Evolutionary conservation across 2,113 vertebrate species (phyloP).

Genomic region (Scatophagus argus): DNA sequence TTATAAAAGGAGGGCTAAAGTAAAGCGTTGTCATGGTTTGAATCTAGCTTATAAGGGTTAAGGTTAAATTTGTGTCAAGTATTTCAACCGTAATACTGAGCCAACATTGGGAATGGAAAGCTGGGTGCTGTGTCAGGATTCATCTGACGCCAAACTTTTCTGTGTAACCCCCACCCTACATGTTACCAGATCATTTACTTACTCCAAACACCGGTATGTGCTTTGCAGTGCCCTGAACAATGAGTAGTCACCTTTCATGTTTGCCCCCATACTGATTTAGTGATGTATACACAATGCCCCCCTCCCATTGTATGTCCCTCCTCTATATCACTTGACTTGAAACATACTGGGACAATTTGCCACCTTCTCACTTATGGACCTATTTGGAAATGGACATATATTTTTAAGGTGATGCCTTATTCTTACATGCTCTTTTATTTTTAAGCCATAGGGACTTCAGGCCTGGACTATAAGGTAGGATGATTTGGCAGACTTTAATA

Average conservation of each 20-base stretch:
- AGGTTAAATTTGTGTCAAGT: not conserved
- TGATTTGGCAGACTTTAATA: not conserved
- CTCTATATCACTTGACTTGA: slow-evolving; percentile 27
- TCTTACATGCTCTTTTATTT: not conserved
- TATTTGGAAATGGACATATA: not conserved
- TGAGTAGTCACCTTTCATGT: slow-evolving; percentile 8
- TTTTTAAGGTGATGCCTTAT: not conserved
- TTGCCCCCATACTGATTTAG: slow-evolving; percentile 18
- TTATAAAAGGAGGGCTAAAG: too few relatives aligned
- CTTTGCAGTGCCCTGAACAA: not conserved
- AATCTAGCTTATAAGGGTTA: not conserved
- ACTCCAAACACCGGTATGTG: slow-evolving; percentile 23
- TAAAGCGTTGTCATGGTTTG: too few relatives aligned
- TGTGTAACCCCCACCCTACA: not conserved
- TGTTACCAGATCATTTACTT: not conserved
- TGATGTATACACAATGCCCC: slow-evolving; percentile 59
- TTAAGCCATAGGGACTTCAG: not conserved
- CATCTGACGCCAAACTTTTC: not conserved
- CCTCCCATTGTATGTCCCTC: slow-evolving; percentile 22
- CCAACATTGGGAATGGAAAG: not conserved
- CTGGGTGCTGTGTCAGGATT: not conserved
- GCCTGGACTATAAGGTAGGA: slow-evolving; percentile 36
- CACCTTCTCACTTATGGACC: not conserved
- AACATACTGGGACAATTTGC: not conserved
- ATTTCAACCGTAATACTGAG: not conserved